phyloP scores from a whole-genome alignment of 2,797 vertebrate genomes.

The Phataginus tetradactyla region DNA sequence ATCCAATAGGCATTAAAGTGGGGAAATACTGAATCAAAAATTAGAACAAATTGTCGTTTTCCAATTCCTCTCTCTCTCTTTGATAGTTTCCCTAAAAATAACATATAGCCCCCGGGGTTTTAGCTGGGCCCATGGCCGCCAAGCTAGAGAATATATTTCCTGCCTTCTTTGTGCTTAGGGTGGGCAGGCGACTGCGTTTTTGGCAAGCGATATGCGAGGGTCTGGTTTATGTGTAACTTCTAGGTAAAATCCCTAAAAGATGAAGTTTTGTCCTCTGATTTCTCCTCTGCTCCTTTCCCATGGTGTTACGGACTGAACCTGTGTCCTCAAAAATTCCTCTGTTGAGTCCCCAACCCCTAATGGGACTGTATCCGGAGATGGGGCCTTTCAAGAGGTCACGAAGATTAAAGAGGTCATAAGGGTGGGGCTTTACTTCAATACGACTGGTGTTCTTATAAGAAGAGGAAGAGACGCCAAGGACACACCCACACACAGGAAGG shows the following conservation, averaged over 20 bases:
- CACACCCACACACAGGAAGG: neutral
- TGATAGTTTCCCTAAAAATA: neutral
- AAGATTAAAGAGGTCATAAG: neutral
- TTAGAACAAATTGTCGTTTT: neutral
- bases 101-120: neutral
- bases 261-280: neutral
- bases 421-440: too few species aligned
- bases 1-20: neutral
- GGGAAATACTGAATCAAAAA: neutral
- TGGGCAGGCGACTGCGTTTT: neutral
- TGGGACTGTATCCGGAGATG: neutral
- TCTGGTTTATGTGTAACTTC: neutral
- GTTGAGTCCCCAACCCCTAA: neutral
- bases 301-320: neutral
- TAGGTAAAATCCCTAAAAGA: neutral
- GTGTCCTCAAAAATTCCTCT: neutral
- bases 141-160: neutral
- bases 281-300: neutral
- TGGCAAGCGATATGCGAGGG: neutral
- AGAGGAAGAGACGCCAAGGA: neutral
- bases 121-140: neutral
- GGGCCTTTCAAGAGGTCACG: neutral
- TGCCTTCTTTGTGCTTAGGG: neutral
- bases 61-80: neutral
- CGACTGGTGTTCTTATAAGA: neutral